phyloP scores from a whole-genome alignment of 2,113 vertebrate genomes.

The Formicarius rufipectus region DNA sequence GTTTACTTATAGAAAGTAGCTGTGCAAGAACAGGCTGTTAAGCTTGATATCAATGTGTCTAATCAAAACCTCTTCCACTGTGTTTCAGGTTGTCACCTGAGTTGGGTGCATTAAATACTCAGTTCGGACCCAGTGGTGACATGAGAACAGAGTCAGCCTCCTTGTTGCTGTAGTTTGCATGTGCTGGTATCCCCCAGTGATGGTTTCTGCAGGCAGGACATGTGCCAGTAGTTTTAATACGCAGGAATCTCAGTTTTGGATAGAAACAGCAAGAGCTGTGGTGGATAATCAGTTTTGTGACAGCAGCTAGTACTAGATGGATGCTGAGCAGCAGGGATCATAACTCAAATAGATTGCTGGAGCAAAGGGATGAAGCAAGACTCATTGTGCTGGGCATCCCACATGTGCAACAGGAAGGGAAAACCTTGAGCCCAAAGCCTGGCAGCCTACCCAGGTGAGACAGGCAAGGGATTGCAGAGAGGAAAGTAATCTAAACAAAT shows the following conservation, averaged over 20 bases:
- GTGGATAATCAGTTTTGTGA: not conserved
- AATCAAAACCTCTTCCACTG: not conserved
- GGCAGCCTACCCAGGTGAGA: not conserved
- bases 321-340: not conserved
- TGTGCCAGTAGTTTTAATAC: not conserved
- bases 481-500: not conserved
- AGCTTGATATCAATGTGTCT: not conserved
- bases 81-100: not conserved
- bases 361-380: not conserved
- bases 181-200: not conserved
- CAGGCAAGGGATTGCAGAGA: not conserved
- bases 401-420: rapidly evolving
- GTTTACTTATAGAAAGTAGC: not conserved
- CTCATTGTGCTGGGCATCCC: not conserved
- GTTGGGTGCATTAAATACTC: rapidly evolving
- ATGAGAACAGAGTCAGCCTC: not conserved
- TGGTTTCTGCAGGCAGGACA: not conserved
- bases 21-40: not conserved
- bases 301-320: not conserved
- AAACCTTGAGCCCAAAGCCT: not conserved
- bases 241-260: not conserved
- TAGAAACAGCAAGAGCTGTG: not conserved
- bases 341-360: not conserved
- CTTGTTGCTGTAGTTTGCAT: rapidly evolving
- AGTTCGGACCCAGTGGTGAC: not conserved